Percentiles rank a stretch among this genome's conserved stretches.
phyloP scores from a whole-genome alignment of 1,140 invertebrate species.

The Acromyrmex echinatior region DNA sequence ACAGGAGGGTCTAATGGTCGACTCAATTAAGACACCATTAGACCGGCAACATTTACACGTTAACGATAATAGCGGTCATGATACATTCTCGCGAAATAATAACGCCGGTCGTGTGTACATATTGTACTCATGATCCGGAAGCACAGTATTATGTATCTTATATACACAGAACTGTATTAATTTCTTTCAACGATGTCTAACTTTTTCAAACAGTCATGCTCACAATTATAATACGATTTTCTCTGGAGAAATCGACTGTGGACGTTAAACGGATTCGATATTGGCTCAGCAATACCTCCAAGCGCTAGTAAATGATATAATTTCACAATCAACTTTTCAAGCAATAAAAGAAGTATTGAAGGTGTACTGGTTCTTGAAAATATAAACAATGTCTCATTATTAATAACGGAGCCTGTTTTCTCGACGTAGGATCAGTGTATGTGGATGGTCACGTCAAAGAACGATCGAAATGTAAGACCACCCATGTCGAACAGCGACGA shows the following conservation, averaged over 20 bases:
- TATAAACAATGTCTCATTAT: slow-evolving; percentile 14
- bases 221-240: slow-evolving; percentile 22
- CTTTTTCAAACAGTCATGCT: neutral
- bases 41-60: slow-evolving; percentile 81
- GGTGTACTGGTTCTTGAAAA: neutral
- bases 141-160: neutral
- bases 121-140: slow-evolving; percentile 52
- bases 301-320: neutral
- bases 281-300: neutral
- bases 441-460: slow-evolving; percentile 26
- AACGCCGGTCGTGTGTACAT: slow-evolving; percentile 53
- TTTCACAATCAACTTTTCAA: neutral
- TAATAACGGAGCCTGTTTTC: neutral
- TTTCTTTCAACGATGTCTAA: slow-evolving; percentile 58
- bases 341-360: neutral
- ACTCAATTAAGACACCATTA: slow-evolving; percentile 83
- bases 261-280: neutral
- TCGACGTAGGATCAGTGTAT: neutral
- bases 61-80: slow-evolving; percentile 82
- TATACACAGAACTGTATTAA: slow-evolving; percentile 1
- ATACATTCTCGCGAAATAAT: slow-evolving; percentile 77
- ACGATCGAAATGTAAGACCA: slow-evolving; percentile 43
- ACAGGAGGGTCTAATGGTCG: slow-evolving; percentile 80
- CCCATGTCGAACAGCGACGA: slow-evolving; percentile 51
- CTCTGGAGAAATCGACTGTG: neutral